phyloP scores from a whole-genome alignment of 2,888 invertebrate genomes.

The Mesorhabditis spiculigera region DNA sequence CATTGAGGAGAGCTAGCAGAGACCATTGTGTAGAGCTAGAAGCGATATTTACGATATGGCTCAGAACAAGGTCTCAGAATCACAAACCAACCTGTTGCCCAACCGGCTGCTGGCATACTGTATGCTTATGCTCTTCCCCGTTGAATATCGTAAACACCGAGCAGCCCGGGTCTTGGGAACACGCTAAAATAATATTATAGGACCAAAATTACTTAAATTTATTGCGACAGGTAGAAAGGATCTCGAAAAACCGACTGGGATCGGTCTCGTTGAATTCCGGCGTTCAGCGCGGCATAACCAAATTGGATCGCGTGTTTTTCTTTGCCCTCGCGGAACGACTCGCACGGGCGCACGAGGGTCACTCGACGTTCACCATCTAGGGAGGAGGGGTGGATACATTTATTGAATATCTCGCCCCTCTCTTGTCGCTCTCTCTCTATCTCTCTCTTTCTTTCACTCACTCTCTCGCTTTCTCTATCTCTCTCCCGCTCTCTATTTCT shows the following conservation, averaged over 20 bases:
- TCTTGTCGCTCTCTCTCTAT: slow-evolving; percentile 9
- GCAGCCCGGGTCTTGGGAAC: not conserved
- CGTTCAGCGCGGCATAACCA: slow-evolving; percentile 27
- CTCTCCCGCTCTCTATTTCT: too few relatives aligned
- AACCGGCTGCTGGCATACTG: slow-evolving; percentile 36
- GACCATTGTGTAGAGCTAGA: too few relatives aligned
- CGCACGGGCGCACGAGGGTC: not conserved
- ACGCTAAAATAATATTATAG: not conserved
- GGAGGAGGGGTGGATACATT: too few relatives aligned
- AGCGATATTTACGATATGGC: too few relatives aligned
- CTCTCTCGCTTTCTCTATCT: too few relatives aligned
- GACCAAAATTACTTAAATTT: not conserved
- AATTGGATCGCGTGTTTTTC: slow-evolving; percentile 21
- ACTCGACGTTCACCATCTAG: slow-evolving; percentile 3
- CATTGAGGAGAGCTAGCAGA: too few relatives aligned
- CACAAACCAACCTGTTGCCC: slow-evolving; percentile 18
- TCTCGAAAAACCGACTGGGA: not conserved
- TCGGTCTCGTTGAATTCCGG: slow-evolving; percentile 6
- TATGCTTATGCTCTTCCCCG: slow-evolving; percentile 8
- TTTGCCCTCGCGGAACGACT: slow-evolving; percentile 22
- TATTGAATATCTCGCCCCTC: slow-evolving; percentile 17
- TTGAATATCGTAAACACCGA: slow-evolving; percentile 7
- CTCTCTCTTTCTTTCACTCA: not conserved
- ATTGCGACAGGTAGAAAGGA: not conserved
- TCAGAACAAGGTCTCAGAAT: not conserved